Base-by-base conservation (phyloP, 92 coral and sea anemone genomes). In the Paramuricea clavata region DNA sequence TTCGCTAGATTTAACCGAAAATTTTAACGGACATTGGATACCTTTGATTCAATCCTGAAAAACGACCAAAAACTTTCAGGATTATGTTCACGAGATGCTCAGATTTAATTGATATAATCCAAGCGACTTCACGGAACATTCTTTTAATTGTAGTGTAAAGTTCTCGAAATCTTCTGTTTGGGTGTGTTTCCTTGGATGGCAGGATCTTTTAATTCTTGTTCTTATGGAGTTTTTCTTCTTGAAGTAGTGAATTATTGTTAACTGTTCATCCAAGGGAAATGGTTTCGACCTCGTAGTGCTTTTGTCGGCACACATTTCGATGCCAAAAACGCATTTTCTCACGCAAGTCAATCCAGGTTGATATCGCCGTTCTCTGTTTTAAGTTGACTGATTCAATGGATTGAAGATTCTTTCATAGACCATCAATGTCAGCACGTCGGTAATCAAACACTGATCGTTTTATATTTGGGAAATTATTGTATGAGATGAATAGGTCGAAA, bases 91-190 rank as follows among this genome's bases (percentile, higher is more conserved):
- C 50, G 52, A 43, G 77, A 35, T 0, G 49, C 21, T 4, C 77
- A 71, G 21, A 71, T 71, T 17, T 50, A 71, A 19, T 34, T 71
- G 49, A 71, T 36, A 32, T 71, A 43, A 12, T 71, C 27, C 27
- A 71, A 32, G 47, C 77, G 50, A 71, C 47, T 39, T 71, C 77
- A 39, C 77, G 49, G n/a, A 71, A 71, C 77, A 71, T 71, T 71
- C 36, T 33, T 32, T 71, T 71, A 23, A 71, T 43, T 39, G 12
- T 71, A 12, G 23, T 35, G 50, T 21, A 36, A 39, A 71, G 34
- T 10, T 30, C 70, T 64, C 70, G 70, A 64, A 64, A 64, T 26
- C n/a, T 26, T 64, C 0, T 23, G 2, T 16, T 27, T 64, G 39
- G 25, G 35, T n/a, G 70, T 64, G 70, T 26, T 64, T 11, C 25